Conservation (phyloP, 2,113 vertebrate species). For the Vimba vimba region DNA sequence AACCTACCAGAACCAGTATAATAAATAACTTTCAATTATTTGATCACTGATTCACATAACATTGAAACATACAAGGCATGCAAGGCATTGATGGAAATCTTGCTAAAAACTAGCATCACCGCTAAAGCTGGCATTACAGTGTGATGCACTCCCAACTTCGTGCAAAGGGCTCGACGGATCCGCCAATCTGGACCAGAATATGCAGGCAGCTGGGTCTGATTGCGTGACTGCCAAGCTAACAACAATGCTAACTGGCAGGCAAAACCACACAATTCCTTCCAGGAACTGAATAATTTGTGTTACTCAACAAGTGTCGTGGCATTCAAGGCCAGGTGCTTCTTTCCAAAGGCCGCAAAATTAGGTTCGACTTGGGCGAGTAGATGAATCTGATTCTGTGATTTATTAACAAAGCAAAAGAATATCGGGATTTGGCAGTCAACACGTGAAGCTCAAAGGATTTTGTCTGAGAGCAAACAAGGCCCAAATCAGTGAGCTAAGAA, state of each 20-base stretch:
- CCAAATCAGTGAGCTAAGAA: conserved; percentile 27
- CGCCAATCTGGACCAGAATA: neutral
- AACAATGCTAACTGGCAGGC: conserved; percentile 41
- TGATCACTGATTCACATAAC: neutral
- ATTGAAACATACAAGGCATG: no score
- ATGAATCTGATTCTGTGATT: conserved; percentile 26
- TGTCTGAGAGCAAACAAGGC: neutral
- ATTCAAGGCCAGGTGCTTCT: conserved; percentile 27
- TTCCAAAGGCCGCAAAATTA: conserved; percentile 37
- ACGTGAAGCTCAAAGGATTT: conserved; percentile 14
- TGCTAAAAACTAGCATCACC: neutral
- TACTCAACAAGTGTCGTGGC: conserved; percentile 31
- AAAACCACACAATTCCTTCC: neutral
- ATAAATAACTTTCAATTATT: conserved; percentile 24
- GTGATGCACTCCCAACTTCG: neutral
- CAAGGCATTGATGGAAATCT: neutral
- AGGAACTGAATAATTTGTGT: conserved; percentile 12
- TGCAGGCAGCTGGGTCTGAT: conserved; percentile 31
- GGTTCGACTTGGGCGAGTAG: conserved; percentile 8
- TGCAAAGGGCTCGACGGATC: neutral
- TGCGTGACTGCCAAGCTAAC: conserved; percentile 29
- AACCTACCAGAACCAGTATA: conserved; percentile 18
- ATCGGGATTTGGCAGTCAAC: conserved; percentile 13
- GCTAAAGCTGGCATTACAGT: neutral
- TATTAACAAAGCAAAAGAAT: conserved; percentile 29